These are phyloP conservation scores for Phylloscopus trochilus DNA, from an alignment of 2,113 vertebrate species.

Conservation along the genomic window DNA sequence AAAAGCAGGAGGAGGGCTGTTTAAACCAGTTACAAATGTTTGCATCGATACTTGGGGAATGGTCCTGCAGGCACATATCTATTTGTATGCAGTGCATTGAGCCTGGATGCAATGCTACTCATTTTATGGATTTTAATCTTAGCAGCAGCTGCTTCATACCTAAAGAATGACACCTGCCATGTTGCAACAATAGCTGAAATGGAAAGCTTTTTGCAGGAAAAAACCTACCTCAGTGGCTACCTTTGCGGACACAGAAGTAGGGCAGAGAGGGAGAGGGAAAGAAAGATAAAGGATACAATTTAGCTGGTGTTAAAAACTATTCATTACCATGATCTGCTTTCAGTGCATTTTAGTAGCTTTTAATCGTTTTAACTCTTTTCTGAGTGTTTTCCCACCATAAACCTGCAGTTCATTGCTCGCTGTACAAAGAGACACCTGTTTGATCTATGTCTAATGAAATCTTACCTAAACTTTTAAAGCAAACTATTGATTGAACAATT, in stretches of 20 bases:
- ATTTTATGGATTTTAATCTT: not conserved
- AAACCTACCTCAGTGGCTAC: not conserved
- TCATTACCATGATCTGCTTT: not conserved
- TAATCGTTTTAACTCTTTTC: not conserved
- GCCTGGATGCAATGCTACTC: not conserved
- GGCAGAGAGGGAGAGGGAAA: not conserved
- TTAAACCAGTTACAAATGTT: not conserved
- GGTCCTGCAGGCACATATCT: not conserved
- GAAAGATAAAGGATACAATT: not conserved
- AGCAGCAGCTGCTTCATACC: not conserved
- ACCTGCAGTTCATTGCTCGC: not conserved
- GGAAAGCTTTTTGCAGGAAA: not conserved
- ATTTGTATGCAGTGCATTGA: not conserved
- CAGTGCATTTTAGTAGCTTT: not conserved
- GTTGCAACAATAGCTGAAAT: not conserved
- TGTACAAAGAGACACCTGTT: not conserved
- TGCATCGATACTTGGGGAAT: not conserved
- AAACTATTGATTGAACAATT: constrained; percentile 55
- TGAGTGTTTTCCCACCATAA: not conserved
- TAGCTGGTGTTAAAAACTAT: not conserved
- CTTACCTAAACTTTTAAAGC: constrained; percentile 41
- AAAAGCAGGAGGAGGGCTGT: not conserved
- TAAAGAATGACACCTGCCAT: not conserved
- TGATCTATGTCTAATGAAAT: constrained; percentile 25
- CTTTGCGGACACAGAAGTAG: not conserved